Evolutionary conservation across 2,888 invertebrate genomes (phyloP).

Genomic region (Cordilura impudica): DNA sequence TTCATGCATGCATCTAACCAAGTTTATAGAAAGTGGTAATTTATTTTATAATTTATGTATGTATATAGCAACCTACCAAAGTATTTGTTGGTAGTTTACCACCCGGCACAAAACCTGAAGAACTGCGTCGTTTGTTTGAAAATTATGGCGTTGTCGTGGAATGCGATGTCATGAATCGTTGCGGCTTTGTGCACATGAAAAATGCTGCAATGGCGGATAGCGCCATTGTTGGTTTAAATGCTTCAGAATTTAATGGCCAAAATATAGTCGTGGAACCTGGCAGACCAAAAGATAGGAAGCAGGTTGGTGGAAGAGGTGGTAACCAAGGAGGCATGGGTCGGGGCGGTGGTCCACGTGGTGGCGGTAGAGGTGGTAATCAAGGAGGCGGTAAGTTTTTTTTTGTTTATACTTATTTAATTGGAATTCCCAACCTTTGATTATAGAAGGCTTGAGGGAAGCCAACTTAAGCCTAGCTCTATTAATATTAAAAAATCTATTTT

Average conservation of each 20-base stretch:
- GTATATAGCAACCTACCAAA: constrained; percentile 78
- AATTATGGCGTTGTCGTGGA: constrained; percentile 93
- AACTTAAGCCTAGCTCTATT: constrained; percentile 37
- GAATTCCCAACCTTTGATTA: neutral
- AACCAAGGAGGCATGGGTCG: constrained; percentile 58
- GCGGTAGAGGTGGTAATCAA: constrained; percentile 70
- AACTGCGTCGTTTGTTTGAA: constrained; percentile 89
- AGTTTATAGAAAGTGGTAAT: neutral
- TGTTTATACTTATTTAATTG: neutral
- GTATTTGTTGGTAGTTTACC: constrained; percentile 96
- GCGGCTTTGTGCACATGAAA: constrained; percentile 95
- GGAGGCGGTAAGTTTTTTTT: constrained; percentile 27
- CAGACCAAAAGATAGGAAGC: constrained; percentile 83
- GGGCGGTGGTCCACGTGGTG: constrained; percentile 57
- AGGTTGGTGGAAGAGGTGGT: constrained; percentile 69
- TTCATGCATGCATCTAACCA: neutral
- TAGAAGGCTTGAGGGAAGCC: constrained; percentile 57
- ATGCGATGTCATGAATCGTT: constrained; percentile 96
- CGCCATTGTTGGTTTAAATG: constrained; percentile 89
- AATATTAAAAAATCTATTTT: constrained; percentile 51
- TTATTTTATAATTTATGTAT: neutral
- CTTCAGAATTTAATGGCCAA: constrained; percentile 89
- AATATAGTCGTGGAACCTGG: constrained; percentile 91
- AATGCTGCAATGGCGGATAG: constrained; percentile 88
- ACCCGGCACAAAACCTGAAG: constrained; percentile 89